A percentile compares a stretch with the other conserved stretches of the same genome.
These are phyloP conservation scores for Thera obeliscata DNA, from an alignment of 2,888 invertebrate genomes.

Conservation along the genomic window DNA sequence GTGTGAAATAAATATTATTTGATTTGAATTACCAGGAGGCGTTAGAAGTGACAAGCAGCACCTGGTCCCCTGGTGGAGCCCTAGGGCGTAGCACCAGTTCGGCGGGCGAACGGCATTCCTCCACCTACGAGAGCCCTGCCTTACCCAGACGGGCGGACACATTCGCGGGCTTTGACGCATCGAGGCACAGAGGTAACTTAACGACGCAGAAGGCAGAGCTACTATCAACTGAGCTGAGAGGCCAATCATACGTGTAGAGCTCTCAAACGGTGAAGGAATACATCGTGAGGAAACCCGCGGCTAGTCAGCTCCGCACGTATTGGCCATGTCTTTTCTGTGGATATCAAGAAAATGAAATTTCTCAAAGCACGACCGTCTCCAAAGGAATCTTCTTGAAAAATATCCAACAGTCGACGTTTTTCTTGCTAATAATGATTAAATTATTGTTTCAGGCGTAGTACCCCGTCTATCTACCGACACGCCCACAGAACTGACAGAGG, in stretches of 20 bases:
- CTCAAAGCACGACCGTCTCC: not conserved
- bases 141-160: slow-evolving; percentile 97
- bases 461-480: slow-evolving; percentile 69
- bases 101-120: slow-evolving; percentile 95
- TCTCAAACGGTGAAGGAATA: no score
- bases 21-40: slow-evolving; percentile 84
- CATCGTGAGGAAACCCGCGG: no score
- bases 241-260: no score
- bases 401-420: no score
- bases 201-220: no score
- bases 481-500: slow-evolving; percentile 49
- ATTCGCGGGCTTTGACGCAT: slow-evolving; percentile 95
- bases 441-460: slow-evolving; percentile 40
- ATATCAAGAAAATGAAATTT: no score
- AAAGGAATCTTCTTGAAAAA: no score
- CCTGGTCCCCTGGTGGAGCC: slow-evolving; percentile 85
- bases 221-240: no score
- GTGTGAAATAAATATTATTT: no score
- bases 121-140: slow-evolving; percentile 92
- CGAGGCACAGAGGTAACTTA: slow-evolving; percentile 58
- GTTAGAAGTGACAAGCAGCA: slow-evolving; percentile 87
- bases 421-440: not conserved
- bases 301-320: no score
- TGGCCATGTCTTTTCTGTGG: no score
- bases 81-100: slow-evolving; percentile 96